Percentiles rank a stretch among this genome's conserved stretches.
Evolutionary conservation across 2,113 vertebrate species (phyloP).

Genomic region (Tragelaphus scriptus): DNA sequence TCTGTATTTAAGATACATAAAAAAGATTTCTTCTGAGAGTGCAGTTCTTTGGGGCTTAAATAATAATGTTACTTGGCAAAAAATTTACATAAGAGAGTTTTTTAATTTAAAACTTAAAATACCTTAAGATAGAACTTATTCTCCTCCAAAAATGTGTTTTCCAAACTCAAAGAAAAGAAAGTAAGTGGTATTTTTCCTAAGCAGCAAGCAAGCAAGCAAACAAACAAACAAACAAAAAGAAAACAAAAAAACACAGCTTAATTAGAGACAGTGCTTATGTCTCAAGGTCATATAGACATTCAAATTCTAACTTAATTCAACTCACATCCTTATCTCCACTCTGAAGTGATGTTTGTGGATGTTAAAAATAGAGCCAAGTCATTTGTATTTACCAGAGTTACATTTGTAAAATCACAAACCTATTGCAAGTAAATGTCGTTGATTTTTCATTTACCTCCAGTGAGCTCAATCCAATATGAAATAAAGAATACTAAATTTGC

Average conservation of each 20-base stretch:
- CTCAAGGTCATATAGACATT: neutral
- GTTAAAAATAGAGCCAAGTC: constrained; percentile 34
- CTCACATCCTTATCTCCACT: neutral
- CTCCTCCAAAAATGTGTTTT: neutral
- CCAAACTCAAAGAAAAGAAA: neutral
- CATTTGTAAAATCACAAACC: constrained; percentile 12
- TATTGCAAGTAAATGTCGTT: neutral
- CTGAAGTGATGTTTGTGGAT: neutral
- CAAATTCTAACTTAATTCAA: neutral
- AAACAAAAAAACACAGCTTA: neutral
- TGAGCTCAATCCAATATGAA: constrained; percentile 12
- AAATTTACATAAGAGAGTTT: neutral
- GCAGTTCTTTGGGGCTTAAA: neutral
- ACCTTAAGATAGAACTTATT: neutral
- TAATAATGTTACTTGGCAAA: neutral
- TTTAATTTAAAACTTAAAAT: neutral
- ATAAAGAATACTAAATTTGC: neutral
- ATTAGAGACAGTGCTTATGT: neutral
- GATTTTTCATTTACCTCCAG: neutral
- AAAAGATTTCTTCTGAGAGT: neutral
- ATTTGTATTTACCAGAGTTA: neutral
- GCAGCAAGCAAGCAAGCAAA: neutral
- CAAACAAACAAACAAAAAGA: accelerated
- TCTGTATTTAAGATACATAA: neutral
- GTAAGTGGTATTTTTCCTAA: neutral